These are phyloP conservation scores for Pseudopipra pipra DNA, from an alignment of 2,113 vertebrate species.

Conservation along the genomic window DNA sequence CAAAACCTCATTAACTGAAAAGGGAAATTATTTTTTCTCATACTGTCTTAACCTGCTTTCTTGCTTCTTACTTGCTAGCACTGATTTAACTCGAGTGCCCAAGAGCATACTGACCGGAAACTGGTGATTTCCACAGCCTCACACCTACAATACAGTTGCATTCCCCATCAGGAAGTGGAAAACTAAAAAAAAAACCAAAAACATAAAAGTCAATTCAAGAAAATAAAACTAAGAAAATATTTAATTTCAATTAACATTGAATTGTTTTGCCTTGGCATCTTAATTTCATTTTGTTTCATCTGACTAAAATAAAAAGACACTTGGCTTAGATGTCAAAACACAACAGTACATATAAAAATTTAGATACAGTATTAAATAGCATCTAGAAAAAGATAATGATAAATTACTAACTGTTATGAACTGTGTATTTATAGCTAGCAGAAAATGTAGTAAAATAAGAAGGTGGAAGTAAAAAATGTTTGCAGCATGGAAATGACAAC, in stretches of 20 bases:
- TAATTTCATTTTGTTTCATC: background rate
- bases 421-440: background rate
- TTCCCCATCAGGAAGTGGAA: background rate
- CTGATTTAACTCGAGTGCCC: background rate
- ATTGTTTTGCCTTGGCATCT: background rate
- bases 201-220: background rate
- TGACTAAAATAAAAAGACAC: conserved; percentile 17
- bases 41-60: background rate
- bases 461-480: background rate
- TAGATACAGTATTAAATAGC: background rate
- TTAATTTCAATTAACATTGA: background rate
- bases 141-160: background rate
- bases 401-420: background rate
- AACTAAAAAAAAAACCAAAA: background rate
- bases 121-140: background rate
- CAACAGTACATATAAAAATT: background rate
- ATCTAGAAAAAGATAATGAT: background rate
- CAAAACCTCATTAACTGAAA: conserved; percentile 8
- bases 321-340: conserved; percentile 26
- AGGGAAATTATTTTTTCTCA: background rate
- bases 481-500: background rate
- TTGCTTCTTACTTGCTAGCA: conserved; percentile 8
- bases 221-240: background rate
- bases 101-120: background rate
- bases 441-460: background rate